Base-by-base conservation (phyloP, 1,140 invertebrate genomes). In the Drosophila santomea region DNA sequence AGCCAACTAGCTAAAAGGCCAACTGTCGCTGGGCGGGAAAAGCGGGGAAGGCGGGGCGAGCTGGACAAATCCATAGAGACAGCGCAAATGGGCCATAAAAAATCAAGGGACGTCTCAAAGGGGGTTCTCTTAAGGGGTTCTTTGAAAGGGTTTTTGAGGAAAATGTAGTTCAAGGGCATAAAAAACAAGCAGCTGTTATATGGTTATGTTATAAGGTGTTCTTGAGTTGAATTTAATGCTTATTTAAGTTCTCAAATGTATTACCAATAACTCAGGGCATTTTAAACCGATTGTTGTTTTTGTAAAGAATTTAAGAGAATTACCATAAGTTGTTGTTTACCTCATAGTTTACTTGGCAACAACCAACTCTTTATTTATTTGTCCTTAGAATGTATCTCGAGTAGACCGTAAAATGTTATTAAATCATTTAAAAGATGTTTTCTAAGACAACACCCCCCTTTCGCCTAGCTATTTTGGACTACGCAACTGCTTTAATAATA, bases 61-160 rank as follows among this genome's bases (percentile, higher is more conserved):
- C 78, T 73, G 66, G 78, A 78, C 78, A 72, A 58, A 83, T 74
- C 80, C 74, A 89, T 89, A 89, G 80, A 89, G 84, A 80, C 84
- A 74, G 64, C 66, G 35, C 59, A 74, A 84, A 89, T 89, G 84
- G 84, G 55, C 85, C 84, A 69, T 89, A 74, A 89, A 89, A 75
- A 36, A 10, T 17, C 7, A 10, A 14, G 17, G 10, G 51, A 44
- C 64, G 28, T 71, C 43, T 35, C 12, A 0, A 2, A 28, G 17
- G 6, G 23, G 10, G 10, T 5, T 32, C 32, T 32, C 7, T 32
- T 32, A 8, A 10, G 32, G 32, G 25, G 25, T 25, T 17, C 7
- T 3, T 12, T 17, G 17, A 17, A 17, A 1, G 28, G 23, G 23
- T 25, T 15, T 3, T 3, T 12, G 5, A 23, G 17, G 52, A 17